Evolutionary conservation across 92 coral and sea anemone genomes (phyloP), one percentile per base, ranked within the genome.

Genomic region (Paramuricea clavata): DNA sequence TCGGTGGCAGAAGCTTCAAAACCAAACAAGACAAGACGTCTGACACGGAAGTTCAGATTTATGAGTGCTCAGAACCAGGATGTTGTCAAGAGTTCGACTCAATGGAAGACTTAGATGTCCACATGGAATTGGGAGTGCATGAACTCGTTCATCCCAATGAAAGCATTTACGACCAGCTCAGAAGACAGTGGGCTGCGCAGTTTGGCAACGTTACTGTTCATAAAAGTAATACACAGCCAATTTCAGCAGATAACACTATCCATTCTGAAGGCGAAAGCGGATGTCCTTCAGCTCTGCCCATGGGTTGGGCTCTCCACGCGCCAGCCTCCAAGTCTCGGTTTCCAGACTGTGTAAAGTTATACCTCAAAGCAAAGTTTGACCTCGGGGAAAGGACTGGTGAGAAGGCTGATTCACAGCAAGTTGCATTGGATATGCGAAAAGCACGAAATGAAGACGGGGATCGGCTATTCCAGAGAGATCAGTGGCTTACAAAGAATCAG

Each of bases 231-330:
- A 52, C 60, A 52, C 60, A 52, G 60, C 16, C 60, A 52, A 52
- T 52, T 52, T 52, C 60, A 52, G 23, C 60, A 17, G 23, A 52
- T 52, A 52, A 52, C 60, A 52, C 60, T 13, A 52, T 22, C 60
- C 60, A 3, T 56, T 65, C 41, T 52, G 60, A 52, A 52, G 60
- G 23, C 60, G 22, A 52, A 52, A 52, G n/a, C 32, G 85, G 49
- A 19, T 49, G 26, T 17, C 74, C 27, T 43, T 35, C 52, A 60
- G 86, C 86, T 76, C 87, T 89, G 76, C 52, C 49, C 12, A 87
- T 89, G 87, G 95, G 93, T 64, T 92, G 93, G 95, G 91, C 94
- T 69, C 78, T 91, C 70, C 81, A 76, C 56, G 78, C 71, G 75
- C 89, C 89, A 35, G 64, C 91, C 13, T 21, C 81, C 31, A 89